Evolutionary conservation across 2,113 vertebrate genomes (phyloP).

Genomic region (Neodon shergylaensis): DNA sequence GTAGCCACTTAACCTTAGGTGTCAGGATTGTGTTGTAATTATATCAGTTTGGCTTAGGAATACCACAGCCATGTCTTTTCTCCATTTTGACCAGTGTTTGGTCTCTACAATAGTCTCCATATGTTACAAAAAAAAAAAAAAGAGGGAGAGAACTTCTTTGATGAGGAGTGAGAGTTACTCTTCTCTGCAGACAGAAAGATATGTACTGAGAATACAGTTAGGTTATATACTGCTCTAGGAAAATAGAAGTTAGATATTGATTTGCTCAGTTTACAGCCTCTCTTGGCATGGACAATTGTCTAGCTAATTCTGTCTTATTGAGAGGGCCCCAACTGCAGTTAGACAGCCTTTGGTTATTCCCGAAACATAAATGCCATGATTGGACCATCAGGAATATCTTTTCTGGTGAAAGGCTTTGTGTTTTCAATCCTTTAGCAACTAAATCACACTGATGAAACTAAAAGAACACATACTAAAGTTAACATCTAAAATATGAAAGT

Average conservation of each 20-base stretch:
- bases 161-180: background rate
- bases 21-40: background rate
- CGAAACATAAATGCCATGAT: background rate
- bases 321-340: background rate
- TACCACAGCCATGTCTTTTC: background rate
- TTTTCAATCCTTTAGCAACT: background rate
- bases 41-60: background rate
- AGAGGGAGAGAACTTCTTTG: too few species aligned
- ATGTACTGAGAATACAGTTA: background rate
- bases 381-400: too few species aligned
- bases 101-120: background rate
- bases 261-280: background rate
- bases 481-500: background rate
- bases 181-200: background rate
- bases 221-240: background rate
- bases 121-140: background rate
- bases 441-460: background rate
- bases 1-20: background rate
- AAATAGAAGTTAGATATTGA: background rate
- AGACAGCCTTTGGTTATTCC: background rate
- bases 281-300: background rate
- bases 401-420: background rate
- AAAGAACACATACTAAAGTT: background rate
- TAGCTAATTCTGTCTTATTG: background rate
- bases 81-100: background rate